These are phyloP conservation scores for Chloroceryle inda DNA, from an alignment of 2,797 vertebrate genomes.

Conservation along the genomic window DNA sequence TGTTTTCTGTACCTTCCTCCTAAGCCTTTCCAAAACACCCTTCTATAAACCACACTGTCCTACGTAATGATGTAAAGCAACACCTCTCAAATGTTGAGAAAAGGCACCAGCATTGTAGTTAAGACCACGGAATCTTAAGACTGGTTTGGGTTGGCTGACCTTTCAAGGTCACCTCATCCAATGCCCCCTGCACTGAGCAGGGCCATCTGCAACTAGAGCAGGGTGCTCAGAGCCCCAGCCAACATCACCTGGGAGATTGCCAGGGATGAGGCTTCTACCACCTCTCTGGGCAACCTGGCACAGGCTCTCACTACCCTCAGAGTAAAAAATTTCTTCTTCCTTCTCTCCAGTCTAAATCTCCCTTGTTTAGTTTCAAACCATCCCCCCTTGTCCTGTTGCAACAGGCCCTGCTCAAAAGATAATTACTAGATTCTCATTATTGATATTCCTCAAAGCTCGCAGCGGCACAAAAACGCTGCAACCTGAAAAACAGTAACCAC, in stretches of 20 bases:
- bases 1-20: neutral
- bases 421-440: neutral
- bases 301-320: neutral
- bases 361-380: neutral
- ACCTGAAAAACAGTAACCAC: neutral
- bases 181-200: neutral
- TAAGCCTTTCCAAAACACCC: neutral
- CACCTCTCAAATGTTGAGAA: neutral
- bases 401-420: neutral
- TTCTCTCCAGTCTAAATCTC: neutral
- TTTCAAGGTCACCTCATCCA: neutral
- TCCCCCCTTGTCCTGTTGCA: neutral
- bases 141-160: neutral
- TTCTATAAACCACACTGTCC: neutral
- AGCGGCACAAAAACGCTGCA: neutral
- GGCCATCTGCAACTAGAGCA: neutral
- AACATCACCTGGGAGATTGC: neutral
- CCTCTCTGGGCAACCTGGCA: neutral
- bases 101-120: neutral
- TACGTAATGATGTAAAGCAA: neutral
- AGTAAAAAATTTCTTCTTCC: neutral
- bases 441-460: neutral
- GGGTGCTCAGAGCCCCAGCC: neutral
- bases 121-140: neutral
- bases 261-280: neutral